Base-by-base conservation (phyloP, 2,113 vertebrate species). In the Phalacrocorax brasilianus region DNA sequence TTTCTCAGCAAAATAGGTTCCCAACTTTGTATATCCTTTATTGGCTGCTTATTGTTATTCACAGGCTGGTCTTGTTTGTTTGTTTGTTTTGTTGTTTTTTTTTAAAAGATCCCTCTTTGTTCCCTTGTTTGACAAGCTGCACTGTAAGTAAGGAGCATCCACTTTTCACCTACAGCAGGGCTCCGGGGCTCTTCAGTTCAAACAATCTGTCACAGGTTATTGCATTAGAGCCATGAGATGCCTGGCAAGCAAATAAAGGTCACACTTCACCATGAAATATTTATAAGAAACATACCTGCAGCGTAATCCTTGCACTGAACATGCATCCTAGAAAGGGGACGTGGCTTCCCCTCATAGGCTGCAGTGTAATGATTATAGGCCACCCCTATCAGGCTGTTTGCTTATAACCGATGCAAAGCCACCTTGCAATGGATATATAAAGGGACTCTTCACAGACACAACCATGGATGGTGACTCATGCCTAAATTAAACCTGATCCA, bases 201-300 rank as follows among this genome's bases (percentile, higher is more conserved):
- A 93, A 77, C 92, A 95, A 90, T 96, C 95, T 95, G 94, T 95
- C 93, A 91, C 94, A 93, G 82, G 89, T 91, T 86, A 85, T n/a
- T 86, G 62, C 79, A 78, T 74, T 76, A 96, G 67, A 95, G 83
- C 76, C 66, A 94, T 42, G 85, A 82, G 89, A 76, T 24, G 32
- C 80, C 77, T 90, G 91, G 86, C 91, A 76, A 83, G 49, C 68
- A 93, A 91, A 85, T 73, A 95, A 97, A 97, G 90, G 85, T 97
- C 94, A 96, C 33, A 65, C 49, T 87, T 65, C 67, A 45, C n/a
- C 19, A 86, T 88, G 79, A 59, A 97, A 94, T 49, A 95, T 94
- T 93, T 91, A 71, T 76, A 82, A 20, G 13, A 79, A 79, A 85
- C 18, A 65, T 33, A 95, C 20, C 66, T 76, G 26, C 53, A 76